Evolutionary conservation across 1,140 invertebrate genomes (phyloP).

Genomic region (Calycopis cecrops): DNA sequence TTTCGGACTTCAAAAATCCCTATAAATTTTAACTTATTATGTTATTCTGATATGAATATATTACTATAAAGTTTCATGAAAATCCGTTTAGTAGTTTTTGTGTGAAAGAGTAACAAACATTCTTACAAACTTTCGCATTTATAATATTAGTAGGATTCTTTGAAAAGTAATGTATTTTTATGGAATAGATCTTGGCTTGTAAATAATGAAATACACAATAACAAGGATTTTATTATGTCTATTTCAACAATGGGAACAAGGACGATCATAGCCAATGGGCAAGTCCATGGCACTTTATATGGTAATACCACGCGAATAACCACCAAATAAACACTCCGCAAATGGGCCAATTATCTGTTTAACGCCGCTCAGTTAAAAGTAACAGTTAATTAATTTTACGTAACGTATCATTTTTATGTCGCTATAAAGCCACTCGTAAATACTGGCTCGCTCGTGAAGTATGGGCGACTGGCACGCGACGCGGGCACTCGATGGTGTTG

Average conservation of each 20-base stretch:
- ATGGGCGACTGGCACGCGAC: not conserved
- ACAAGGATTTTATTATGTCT: not conserved
- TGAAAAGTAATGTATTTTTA: too few species aligned
- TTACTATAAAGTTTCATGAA: too few species aligned
- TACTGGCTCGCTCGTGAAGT: slow-evolving; percentile 3
- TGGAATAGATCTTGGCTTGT: too few species aligned
- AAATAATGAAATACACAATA: slow-evolving; percentile 31
- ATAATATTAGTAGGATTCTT: too few species aligned
- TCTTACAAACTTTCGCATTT: too few species aligned
- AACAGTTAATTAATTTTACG: slow-evolving; percentile 1
- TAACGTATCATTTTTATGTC: slow-evolving; percentile 10
- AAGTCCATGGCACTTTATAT: not conserved
- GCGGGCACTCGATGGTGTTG: not conserved
- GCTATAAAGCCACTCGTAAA: slow-evolving; percentile 3
- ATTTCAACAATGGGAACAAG: too few species aligned
- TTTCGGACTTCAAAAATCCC: too few species aligned
- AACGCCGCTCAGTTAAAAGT: not conserved
- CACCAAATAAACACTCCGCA: not conserved
- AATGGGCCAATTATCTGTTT: not conserved
- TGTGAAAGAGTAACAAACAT: too few species aligned
- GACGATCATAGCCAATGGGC: not conserved
- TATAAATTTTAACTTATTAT: too few species aligned
- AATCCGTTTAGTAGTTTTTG: too few species aligned
- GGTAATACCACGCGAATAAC: too few species aligned
- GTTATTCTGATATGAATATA: too few species aligned